phyloP scores from a whole-genome alignment of 2,113 vertebrate genomes.

The Montifringilla adamsi region DNA sequence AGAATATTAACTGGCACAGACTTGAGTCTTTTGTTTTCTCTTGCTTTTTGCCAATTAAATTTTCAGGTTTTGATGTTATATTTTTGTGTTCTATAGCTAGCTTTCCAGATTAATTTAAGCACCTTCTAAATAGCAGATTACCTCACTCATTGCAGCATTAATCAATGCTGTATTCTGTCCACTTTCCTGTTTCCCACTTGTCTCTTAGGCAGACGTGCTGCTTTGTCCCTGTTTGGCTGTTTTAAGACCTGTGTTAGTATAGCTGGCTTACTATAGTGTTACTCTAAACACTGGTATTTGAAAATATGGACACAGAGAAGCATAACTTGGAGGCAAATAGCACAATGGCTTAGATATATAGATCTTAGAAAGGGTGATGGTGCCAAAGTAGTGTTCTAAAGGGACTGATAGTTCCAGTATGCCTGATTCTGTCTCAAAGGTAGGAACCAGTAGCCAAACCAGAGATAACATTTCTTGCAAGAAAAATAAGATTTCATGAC shows the following conservation, averaged over 20 bases:
- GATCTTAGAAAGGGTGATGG: neutral
- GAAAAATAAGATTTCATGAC: neutral
- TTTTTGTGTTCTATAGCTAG: neutral
- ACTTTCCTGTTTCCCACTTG: neutral
- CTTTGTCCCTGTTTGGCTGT: neutral
- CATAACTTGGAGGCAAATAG: neutral
- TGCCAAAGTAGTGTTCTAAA: neutral
- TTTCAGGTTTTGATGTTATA: neutral
- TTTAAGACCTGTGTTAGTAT: neutral
- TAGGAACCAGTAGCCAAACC: neutral
- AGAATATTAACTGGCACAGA: neutral
- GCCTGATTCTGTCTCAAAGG: neutral
- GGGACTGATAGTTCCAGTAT: neutral
- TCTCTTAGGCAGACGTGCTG: neutral
- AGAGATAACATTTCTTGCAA: slow-evolving; percentile 18
- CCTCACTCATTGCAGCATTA: rapidly evolving
- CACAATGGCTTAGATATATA: neutral
- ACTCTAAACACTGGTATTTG: neutral
- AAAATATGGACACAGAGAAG: neutral
- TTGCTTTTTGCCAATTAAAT: neutral
- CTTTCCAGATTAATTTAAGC: neutral
- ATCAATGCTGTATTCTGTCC: neutral
- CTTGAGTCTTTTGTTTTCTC: neutral
- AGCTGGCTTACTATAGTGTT: neutral
- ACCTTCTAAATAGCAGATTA: neutral